Evolutionary conservation across 2,113 vertebrate species (phyloP), one percentile per base, ranked within the genome.

Genomic region (Lycocorax pyrrhopterus): DNA sequence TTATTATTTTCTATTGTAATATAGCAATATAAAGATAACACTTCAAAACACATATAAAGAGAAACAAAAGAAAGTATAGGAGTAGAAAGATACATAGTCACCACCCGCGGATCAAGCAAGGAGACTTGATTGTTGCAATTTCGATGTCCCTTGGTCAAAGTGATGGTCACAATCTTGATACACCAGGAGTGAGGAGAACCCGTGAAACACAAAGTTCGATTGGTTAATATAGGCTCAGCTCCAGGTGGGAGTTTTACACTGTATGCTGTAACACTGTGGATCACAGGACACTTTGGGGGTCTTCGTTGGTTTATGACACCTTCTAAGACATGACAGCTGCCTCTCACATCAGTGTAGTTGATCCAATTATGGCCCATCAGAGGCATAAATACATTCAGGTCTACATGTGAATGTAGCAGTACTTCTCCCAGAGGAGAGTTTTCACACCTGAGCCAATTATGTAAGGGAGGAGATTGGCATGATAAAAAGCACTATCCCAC

Each of bases 131-230:
- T 49, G 35, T 18, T 69, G 12, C 32, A 51, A 35, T 71, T 49
- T 51, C 12, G 4, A n/a, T 0, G 0, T 69, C 30, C 18, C 44
- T 49, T 27, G n/a, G 9, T 51, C 44, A 18, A 41, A 58, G 29
- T 9, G 12, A n/a, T 27, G 11, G 17, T 49, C 52, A 11, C 29
- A 23, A 9, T n/a, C 35, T n/a, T 9, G 12, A 22, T 41, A 15
- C 64, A n/a, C 22, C 8, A 9, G 7, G 17, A 4, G 14, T 58
- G n/a, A 12, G 11, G 14, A 68, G 35, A 82, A 18, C 18, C 35
- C 35, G 2, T 22, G 64, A 29, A 59, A 41, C 11, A 39, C 29
- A 4, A 39, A 33, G n/a, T 81, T 49, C 18, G 22, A 0, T 18
- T 33, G 29, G 11, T 59, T 41, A 22, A 13, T 41, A 14, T 1